phyloP scores from a whole-genome alignment of 2,113 vertebrate genomes.

The Tautogolabrus adspersus region DNA sequence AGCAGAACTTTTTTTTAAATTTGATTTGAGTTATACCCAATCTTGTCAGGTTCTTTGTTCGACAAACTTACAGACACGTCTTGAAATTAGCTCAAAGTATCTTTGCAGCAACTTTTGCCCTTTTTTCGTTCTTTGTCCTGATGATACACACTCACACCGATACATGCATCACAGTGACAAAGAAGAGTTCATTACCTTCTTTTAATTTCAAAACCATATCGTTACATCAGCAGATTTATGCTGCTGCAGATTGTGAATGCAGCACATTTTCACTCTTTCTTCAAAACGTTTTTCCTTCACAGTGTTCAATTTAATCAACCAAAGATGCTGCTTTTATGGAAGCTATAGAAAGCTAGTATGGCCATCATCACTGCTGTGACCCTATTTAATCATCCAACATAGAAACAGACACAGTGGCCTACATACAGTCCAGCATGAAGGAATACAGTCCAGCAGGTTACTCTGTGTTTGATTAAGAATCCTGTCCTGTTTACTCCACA shows the following conservation, averaged over 20 bases:
- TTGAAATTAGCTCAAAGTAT: neutral
- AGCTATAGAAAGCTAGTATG: conserved; percentile 8
- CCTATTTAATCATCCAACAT: conserved; percentile 10
- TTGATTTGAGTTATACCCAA: no score
- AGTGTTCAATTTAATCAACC: neutral
- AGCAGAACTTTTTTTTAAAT: neutral
- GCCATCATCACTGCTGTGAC: conserved; percentile 21
- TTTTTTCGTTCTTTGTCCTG: no score
- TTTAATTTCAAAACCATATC: neutral
- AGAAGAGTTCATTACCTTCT: neutral
- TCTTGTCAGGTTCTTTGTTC: no score
- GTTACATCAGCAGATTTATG: conserved; percentile 9
- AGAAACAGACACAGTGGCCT: conserved; percentile 28
- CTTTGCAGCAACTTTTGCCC: neutral
- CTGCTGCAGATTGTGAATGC: neutral
- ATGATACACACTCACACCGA: neutral
- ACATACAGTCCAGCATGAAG: conserved; percentile 18
- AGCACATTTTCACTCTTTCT: neutral
- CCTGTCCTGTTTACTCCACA: conserved; percentile 15
- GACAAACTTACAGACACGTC: neutral
- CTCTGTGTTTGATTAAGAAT: neutral
- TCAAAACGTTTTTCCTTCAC: neutral
- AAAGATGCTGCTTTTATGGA: neutral
- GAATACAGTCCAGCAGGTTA: neutral
- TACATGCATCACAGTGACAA: neutral